Base-by-base conservation (phyloP, 1,140 invertebrate species). In the Zaprionus nigranus region DNA sequence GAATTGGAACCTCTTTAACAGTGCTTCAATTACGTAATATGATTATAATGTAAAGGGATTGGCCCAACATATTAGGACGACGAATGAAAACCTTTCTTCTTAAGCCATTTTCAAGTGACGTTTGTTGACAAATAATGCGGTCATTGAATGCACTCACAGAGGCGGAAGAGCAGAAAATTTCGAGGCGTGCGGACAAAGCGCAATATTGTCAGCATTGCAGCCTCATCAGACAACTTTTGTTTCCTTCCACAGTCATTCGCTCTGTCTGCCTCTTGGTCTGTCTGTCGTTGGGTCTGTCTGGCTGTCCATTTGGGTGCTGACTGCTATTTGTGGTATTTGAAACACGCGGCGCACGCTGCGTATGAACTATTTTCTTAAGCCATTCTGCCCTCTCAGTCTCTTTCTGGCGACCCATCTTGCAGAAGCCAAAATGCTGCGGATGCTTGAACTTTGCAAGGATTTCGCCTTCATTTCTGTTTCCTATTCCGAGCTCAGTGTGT, bases 351-450 rank as follows among this genome's bases (percentile, higher is more conserved):
- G 53, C 73, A 86, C 83, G 84, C 84, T 80, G 85, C 84, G 84
- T 81, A 87, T 87, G 85, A 87, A 77, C 78, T 84, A 87, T 87
- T 84, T 87, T 78, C 84, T 84, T 84, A 78, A 79, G 76, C 73
- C 38, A 36, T 61, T 63, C 61, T 17, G n/a, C 40, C 5, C n/a
- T 3, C 34, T 13, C 34, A 38, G 12, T 40, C 9, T n/a, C 56
- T 36, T 26, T 30, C 38, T 56, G 26, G 53, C 53, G 28, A 17
- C 28, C 30, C 54, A 30, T 38, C 51, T 54, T 53, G 49, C 58
- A 63, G 60, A 67, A 51, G 79, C 77, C 75, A 60, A 68, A 68
- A 78, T 61, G 63, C 64, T 69, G 56, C 54, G 60, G 36, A 60
- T 59, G 65, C 74, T 67, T 72, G 57, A 63, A 61, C 70, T 60